Percentiles rank a stretch among this genome's conserved stretches.
Conservation (phyloP, 2,113 vertebrate species). For the Thamnaconus septentrionalis region DNA sequence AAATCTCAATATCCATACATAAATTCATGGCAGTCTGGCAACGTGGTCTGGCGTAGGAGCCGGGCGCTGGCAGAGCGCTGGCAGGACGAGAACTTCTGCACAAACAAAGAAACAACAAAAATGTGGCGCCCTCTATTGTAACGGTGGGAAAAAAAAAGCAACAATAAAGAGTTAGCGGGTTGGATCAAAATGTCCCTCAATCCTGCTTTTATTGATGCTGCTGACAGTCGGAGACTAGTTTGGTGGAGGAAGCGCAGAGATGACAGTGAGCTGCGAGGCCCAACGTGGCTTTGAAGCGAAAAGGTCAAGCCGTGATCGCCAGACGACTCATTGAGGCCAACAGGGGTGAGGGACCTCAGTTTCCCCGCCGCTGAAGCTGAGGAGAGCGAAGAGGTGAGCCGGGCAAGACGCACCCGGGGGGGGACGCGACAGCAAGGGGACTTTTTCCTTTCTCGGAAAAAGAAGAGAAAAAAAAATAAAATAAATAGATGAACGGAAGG, state of each 20-base stretch:
- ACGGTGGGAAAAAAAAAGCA: background rate
- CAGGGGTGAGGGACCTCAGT: slow-evolving; percentile 6
- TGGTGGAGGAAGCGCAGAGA: slow-evolving; percentile 4
- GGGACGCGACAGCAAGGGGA: background rate
- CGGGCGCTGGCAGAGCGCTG: slow-evolving; percentile 3
- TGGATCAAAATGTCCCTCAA: slow-evolving; percentile 12
- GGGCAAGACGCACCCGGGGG: background rate
- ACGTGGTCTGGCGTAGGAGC: too few species aligned
- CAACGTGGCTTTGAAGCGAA: slow-evolving; percentile 13
- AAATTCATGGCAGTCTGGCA: background rate
- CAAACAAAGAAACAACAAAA: background rate
- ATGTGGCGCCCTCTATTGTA: background rate
- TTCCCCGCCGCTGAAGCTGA: slow-evolving; percentile 1
- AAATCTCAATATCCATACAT: background rate
- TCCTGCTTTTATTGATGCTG: slow-evolving; percentile 10
- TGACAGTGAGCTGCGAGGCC: slow-evolving; percentile 11
- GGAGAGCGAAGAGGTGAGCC: slow-evolving; percentile 15
- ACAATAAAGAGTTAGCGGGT: background rate
- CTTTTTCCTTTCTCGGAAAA: background rate
- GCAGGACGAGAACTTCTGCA: background rate
- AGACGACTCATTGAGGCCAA: slow-evolving; percentile 8
- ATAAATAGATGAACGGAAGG: background rate
- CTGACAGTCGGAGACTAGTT: background rate
- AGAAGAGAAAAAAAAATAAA: background rate
- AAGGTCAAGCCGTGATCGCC: slow-evolving; percentile 28